Conservation (phyloP, 2,797 vertebrate species). For the Lagodon rhomboides region DNA sequence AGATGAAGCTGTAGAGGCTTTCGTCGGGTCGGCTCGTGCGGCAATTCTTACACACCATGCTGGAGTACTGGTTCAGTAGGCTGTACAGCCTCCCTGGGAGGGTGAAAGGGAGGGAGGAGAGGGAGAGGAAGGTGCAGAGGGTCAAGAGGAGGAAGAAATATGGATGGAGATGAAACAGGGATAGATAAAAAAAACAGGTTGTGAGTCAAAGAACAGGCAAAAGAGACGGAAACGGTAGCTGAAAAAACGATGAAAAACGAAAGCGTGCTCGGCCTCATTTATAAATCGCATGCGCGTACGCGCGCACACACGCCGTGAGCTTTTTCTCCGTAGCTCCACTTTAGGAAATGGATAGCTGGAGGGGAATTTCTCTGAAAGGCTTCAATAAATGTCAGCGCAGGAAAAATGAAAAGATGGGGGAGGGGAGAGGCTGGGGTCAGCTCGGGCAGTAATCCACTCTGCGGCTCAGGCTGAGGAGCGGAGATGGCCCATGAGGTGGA, state of each 20-base stretch:
- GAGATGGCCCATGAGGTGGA: conserved; percentile 69
- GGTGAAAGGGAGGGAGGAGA: conserved; percentile 20
- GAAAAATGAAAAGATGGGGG: conserved; percentile 76
- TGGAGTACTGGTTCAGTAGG: conserved; percentile 91
- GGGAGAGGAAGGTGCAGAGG: not conserved
- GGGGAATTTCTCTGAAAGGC: conserved; percentile 84
- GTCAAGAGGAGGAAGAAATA: conserved; percentile 26
- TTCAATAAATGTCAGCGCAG: conserved; percentile 85
- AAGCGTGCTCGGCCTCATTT: conserved; percentile 62
- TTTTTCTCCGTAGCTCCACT: conserved; percentile 79
- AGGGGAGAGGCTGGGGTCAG: conserved; percentile 68
- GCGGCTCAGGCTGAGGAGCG: conserved; percentile 58
- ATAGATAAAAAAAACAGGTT: conserved; percentile 36
- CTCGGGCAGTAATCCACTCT: conserved; percentile 79
- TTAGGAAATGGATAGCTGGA: conserved; percentile 84
- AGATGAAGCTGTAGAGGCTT: conserved; percentile 93
- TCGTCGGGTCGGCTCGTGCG: conserved; percentile 86
- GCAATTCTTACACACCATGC: conserved; percentile 90
- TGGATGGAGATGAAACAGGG: conserved; percentile 20
- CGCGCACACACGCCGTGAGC: conserved; percentile 53
- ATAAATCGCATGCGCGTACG: conserved; percentile 68
- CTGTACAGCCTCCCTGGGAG: conserved; percentile 89
- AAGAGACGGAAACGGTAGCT: conserved; percentile 14
- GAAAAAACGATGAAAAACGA: conserved; percentile 19
- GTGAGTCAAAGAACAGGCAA: conserved; percentile 34